These are phyloP conservation scores for Sepiola atlantica DNA, from an alignment of 2,888 invertebrate genomes.

Conservation along the genomic window DNA sequence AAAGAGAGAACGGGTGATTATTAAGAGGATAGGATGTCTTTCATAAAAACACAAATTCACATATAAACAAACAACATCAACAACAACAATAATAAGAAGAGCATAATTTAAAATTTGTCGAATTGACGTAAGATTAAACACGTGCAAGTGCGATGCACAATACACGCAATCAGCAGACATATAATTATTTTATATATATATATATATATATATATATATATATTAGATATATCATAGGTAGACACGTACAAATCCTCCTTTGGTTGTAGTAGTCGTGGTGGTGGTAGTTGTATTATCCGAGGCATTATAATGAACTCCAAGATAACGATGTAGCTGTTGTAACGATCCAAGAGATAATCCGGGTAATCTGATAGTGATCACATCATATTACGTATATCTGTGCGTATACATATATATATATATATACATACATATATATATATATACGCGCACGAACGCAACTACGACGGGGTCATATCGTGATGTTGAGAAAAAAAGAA, in stretches of 20 bases:
- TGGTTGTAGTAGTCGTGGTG: not conserved
- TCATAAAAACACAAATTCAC: too few relatives aligned
- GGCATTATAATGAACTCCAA: not conserved
- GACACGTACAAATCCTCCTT: slow-evolving; percentile 1
- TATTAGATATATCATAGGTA: not conserved
- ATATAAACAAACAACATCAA: too few relatives aligned
- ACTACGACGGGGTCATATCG: not conserved
- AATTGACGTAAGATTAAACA: too few relatives aligned
- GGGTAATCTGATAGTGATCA: slow-evolving; percentile 16
- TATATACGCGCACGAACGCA: not conserved
- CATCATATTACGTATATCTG: not conserved
- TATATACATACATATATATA: not conserved
- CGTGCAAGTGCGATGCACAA: too few relatives aligned
- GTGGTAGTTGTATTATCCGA: not conserved
- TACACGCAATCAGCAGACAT: too few relatives aligned
- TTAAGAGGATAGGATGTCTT: too few relatives aligned
- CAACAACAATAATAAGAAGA: too few relatives aligned
- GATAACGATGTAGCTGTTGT: not conserved
- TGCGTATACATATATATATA: not conserved
- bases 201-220: not conserved
- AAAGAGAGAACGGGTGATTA: too few relatives aligned
- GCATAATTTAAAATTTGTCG: too few relatives aligned
- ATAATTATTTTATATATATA: not conserved
- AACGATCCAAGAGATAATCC: slow-evolving; percentile 13
- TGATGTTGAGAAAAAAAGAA: not conserved